These are phyloP conservation scores for Popillia japonica DNA, from an alignment of 1,140 invertebrate species.

Conservation along the genomic window DNA sequence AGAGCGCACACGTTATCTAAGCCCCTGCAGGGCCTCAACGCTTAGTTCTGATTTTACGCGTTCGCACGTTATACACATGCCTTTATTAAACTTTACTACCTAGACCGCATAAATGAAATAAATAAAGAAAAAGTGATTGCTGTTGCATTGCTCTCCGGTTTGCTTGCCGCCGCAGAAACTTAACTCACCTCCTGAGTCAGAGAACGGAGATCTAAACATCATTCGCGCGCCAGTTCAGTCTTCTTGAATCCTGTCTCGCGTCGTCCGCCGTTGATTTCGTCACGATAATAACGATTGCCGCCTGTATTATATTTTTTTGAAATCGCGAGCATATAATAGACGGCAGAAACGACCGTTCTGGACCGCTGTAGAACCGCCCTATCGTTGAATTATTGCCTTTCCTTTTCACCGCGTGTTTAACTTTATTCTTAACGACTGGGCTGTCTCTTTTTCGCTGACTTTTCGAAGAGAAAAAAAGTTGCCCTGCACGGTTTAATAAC, in stretches of 20 bases:
- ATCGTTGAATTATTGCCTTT: background rate
- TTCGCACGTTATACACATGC: slow-evolving; percentile 22
- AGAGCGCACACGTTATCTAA: slow-evolving; percentile 20
- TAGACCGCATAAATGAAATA: slow-evolving; percentile 2
- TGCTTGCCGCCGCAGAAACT: slow-evolving; percentile 21
- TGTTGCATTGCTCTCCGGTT: slow-evolving; percentile 1
- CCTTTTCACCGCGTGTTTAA: background rate
- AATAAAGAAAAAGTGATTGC: slow-evolving; percentile 27
- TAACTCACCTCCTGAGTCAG: slow-evolving; percentile 27
- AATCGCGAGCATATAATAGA: background rate
- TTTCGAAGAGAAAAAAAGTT: background rate
- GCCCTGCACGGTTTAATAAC: background rate
- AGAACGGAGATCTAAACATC: slow-evolving; percentile 34
- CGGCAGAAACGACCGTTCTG: background rate
- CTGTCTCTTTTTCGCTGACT: background rate
- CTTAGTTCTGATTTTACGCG: slow-evolving; percentile 3
- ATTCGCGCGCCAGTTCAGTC: slow-evolving; percentile 16
- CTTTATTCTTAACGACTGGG: background rate
- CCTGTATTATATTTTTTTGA: background rate
- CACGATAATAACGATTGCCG: slow-evolving; percentile 7
- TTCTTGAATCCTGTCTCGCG: slow-evolving; percentile 15
- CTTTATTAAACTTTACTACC: slow-evolving; percentile 24
- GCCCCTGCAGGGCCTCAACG: background rate
- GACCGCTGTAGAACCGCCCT: background rate
- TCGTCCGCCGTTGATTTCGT: slow-evolving; percentile 14